Evolutionary conservation across 2,888 invertebrate genomes (phyloP).

Genomic region (Mythimna lalbum): DNA sequence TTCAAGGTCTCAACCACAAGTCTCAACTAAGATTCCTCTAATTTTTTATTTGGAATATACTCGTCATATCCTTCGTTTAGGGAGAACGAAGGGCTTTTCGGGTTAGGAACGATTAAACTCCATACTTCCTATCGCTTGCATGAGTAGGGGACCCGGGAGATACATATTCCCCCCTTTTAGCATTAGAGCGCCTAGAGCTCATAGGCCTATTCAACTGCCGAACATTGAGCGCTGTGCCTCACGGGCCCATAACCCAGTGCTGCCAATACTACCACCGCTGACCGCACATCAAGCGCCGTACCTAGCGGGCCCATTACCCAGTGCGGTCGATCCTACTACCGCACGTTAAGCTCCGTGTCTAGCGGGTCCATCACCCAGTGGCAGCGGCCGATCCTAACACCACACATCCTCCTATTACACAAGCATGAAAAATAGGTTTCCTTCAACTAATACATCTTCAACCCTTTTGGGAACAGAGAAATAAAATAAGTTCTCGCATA

Average conservation of each 20-base stretch:
- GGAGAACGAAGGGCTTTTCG: not conserved
- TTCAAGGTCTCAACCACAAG: too few species aligned
- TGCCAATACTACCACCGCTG: too few species aligned
- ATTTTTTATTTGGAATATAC: not conserved
- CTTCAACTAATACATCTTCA: not conserved
- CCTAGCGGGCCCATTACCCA: too few species aligned
- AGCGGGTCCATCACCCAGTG: not conserved
- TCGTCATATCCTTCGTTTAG: not conserved
- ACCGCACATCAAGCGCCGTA: too few species aligned
- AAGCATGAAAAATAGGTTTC: not conserved
- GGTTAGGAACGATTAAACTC: not conserved
- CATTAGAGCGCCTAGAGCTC: too few species aligned
- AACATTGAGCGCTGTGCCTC: too few species aligned
- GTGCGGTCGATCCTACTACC: too few species aligned
- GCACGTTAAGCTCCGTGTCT: too few species aligned
- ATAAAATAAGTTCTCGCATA: constrained; percentile 39
- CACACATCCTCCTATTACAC: not conserved
- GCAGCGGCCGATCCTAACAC: too few species aligned
- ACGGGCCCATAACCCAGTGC: too few species aligned
- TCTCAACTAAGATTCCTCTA: not conserved
- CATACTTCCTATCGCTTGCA: not conserved
- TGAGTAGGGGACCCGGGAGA: not conserved
- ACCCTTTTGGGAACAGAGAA: constrained; percentile 9
- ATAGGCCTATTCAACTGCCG: too few species aligned
- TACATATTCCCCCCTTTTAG: not conserved